These are phyloP conservation scores for Trilocha varians DNA, from an alignment of 2,888 invertebrate species.

Conservation along the genomic window DNA sequence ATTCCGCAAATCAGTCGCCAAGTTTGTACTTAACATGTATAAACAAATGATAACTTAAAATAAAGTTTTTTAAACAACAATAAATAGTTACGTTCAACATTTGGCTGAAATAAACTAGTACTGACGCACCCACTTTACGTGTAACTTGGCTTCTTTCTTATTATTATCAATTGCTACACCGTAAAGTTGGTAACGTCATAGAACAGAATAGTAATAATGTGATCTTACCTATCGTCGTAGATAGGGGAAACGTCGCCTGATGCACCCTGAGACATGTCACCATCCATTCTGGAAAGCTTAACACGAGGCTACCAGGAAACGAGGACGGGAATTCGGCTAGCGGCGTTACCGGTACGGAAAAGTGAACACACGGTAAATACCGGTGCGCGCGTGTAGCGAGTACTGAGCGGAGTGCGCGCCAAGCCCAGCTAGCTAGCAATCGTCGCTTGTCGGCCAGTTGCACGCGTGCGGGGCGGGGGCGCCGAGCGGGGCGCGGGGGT, in stretches of 20 bases:
- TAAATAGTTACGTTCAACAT: neutral
- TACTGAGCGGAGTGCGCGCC: slow-evolving; percentile 28
- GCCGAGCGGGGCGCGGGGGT: slow-evolving; percentile 15
- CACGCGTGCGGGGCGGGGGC: slow-evolving; percentile 13
- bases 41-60: neutral
- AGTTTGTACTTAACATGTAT: too few species aligned
- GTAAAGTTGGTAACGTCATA: too few species aligned
- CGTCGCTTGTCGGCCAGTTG: slow-evolving; percentile 10
- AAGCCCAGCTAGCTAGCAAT: slow-evolving; percentile 8
- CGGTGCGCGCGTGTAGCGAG: slow-evolving; percentile 37
- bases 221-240: slow-evolving; percentile 55
- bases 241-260: slow-evolving; percentile 53
- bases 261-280: slow-evolving; percentile 48
- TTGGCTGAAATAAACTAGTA: neutral
- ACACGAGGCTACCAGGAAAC: slow-evolving; percentile 2
- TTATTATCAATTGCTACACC: too few species aligned
- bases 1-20: neutral
- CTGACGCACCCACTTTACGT: neutral
- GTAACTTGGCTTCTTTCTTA: too few species aligned
- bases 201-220: slow-evolving; percentile 10
- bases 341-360: slow-evolving; percentile 27
- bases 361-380: slow-evolving; percentile 36
- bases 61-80: neutral
- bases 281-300: slow-evolving; percentile 36
- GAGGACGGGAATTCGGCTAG: slow-evolving; percentile 21